Percentiles rank a stretch among this genome's conserved stretches.
These are phyloP conservation scores for Willisornis vidua DNA, from an alignment of 2,113 vertebrate species.

Conservation along the genomic window DNA sequence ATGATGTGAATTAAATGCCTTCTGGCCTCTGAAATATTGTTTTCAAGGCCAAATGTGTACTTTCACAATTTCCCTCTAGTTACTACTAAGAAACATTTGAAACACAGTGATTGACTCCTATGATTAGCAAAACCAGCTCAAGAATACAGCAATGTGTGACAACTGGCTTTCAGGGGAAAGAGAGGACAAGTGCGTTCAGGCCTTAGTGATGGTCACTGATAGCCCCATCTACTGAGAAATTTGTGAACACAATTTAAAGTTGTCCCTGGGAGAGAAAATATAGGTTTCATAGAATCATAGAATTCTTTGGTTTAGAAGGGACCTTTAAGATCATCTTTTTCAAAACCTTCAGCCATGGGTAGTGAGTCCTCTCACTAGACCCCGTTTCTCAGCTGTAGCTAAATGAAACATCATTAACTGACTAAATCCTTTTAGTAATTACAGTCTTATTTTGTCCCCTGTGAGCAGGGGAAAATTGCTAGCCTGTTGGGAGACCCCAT, in stretches of 20 bases:
- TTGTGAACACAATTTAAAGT: background rate
- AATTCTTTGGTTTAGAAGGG: background rate
- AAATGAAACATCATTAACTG: background rate
- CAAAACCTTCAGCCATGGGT: background rate
- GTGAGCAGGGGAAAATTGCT: rapidly evolving
- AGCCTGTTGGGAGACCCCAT: background rate
- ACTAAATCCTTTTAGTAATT: background rate
- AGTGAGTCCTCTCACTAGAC: background rate
- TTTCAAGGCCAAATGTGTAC: slow-evolving; percentile 62
- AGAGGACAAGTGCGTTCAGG: rapidly evolving
- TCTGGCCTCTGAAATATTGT: slow-evolving; percentile 65
- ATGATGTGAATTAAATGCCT: slow-evolving; percentile 71
- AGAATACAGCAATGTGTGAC: background rate
- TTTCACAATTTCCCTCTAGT: slow-evolving; percentile 39
- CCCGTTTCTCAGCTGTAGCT: background rate
- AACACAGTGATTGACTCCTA: background rate
- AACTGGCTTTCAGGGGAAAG: background rate
- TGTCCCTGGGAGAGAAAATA: background rate
- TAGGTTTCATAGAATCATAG: background rate
- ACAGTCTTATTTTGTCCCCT: background rate
- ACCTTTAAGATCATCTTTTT: rapidly evolving
- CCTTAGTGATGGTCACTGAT: background rate
- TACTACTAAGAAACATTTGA: background rate
- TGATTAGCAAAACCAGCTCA: background rate
- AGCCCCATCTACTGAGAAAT: background rate